These are phyloP conservation scores for Pteropus alecto DNA, from an alignment of 2,113 vertebrate species.

Conservation along the genomic window DNA sequence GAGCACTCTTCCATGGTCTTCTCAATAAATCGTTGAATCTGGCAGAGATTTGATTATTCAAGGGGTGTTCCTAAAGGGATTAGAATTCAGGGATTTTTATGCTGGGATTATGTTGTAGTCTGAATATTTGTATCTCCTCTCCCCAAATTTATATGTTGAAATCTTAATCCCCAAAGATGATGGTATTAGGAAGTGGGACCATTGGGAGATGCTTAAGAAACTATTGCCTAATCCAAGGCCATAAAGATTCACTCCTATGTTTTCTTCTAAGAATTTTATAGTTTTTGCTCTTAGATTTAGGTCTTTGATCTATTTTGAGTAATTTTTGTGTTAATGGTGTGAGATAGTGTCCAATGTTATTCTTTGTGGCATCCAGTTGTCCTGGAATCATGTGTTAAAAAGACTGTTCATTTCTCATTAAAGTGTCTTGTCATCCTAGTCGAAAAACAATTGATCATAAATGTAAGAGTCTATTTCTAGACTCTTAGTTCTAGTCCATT, in stretches of 20 bases:
- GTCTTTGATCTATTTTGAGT: neutral
- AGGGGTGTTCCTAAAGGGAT: neutral
- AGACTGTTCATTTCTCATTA: neutral
- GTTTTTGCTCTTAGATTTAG: neutral
- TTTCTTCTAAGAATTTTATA: neutral
- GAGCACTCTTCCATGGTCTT: neutral
- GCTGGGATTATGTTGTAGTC: neutral
- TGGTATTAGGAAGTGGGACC: neutral
- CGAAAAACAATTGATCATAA: neutral
- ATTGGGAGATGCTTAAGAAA: neutral
- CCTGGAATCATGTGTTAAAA: neutral
- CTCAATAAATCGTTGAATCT: constrained; percentile 18
- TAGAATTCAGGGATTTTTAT: neutral
- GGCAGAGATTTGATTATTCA: neutral
- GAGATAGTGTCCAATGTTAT: neutral
- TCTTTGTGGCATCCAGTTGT: neutral
- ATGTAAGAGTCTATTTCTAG: neutral
- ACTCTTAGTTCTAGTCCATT: neutral
- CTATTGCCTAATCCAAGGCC: neutral
- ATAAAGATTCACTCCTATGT: neutral
- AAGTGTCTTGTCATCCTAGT: neutral
- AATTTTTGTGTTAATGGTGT: neutral
- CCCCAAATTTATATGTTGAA: neutral
- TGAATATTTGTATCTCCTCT: neutral
- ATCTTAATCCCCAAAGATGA: neutral